Base-by-base conservation (phyloP, 2,113 vertebrate species). In the Vanacampus margaritifer region DNA sequence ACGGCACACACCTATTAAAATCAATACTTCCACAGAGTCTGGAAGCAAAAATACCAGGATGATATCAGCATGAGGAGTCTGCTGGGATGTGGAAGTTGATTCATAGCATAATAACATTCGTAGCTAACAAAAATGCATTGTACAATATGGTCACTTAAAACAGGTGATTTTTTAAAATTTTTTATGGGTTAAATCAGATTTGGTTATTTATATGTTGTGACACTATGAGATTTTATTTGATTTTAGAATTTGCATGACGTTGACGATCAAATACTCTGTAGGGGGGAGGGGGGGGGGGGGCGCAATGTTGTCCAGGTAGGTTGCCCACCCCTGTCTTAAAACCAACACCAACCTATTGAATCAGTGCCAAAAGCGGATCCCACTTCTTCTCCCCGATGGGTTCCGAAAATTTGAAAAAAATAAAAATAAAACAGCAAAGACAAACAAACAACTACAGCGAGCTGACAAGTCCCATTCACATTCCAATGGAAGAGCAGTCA, bases 391-490 rank as follows among this genome's bases (percentile, higher is more conserved):
- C 36, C 21, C 24, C 2, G 21, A 39, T 36, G 36, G 59, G 23
- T 54, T 11, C 51, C 24, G 23, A 7, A 32, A 28, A 57, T 57
- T 26, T 21, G 48, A 51, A 21, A 51, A 21, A 51, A 57, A 57
- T 16, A 16, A 24, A 16, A 26, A 41, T 67, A 56, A 71, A 79
- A 73, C 65, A 68, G 8, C 43, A 62, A 72, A 82, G 70, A 80
- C 48, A 73, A 79, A 81, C 51, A 68, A 65, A 51, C 48, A 80
- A 59, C 67, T 78, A 75, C 68, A 79, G 78, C 62, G 50, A 81
- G 76, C 62, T 45, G 76, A 77, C 67, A 62, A 73, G 85, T 84
- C 85, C 88, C 87, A 88, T 91, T 91, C 88, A 91, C 91, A 91
- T 88, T 90, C 84, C 78, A 82, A 81, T 88, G 75, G 86, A 91